phyloP scores from a whole-genome alignment of 2,888 invertebrate species.

The Ceriagrion tenellum region DNA sequence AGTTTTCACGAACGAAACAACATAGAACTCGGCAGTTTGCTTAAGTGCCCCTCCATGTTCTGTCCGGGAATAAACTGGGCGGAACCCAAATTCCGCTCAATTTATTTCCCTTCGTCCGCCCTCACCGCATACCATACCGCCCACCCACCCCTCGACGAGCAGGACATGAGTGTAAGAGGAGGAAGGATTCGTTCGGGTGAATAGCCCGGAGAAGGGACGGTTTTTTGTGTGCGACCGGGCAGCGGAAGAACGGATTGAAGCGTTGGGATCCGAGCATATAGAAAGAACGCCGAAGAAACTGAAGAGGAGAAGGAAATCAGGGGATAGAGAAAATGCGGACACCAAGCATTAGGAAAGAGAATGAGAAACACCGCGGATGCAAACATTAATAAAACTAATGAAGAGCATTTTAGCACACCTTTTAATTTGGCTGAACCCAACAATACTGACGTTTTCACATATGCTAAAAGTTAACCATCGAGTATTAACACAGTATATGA shows the following conservation, averaged over 20 bases:
- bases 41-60: not conserved
- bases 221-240: not conserved
- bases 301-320: not conserved
- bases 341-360: no score
- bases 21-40: not conserved
- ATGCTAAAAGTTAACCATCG: no score
- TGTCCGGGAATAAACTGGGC: not conserved
- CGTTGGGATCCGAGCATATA: not conserved
- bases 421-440: no score
- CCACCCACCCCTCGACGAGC: not conserved
- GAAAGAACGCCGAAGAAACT: not conserved
- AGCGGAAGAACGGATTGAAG: not conserved
- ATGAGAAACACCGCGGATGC: no score
- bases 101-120: not conserved
- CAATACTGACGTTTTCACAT: no score
- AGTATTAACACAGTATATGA: no score
- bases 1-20: not conserved
- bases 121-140: not conserved
- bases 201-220: not conserved
- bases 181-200: not conserved
- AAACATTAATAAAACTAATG: no score
- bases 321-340: not conserved
- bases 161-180: not conserved
- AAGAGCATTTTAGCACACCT: no score
- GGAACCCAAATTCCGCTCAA: conserved; percentile 8